These are phyloP conservation scores for Patella ulyssiponensis DNA, from an alignment of 2,888 invertebrate species.

Conservation along the genomic window DNA sequence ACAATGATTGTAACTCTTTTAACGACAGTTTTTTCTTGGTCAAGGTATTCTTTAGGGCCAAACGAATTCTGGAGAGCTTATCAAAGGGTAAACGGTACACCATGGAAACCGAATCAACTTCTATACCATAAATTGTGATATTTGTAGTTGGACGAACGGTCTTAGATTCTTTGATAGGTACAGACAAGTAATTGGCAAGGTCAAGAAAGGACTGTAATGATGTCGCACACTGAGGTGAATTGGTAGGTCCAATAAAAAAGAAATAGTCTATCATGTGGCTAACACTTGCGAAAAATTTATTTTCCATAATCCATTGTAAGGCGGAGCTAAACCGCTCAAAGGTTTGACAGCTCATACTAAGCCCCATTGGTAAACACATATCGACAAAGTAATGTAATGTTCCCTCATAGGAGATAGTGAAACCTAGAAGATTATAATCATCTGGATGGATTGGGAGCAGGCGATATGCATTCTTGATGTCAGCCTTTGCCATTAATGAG, in stretches of 20 bases:
- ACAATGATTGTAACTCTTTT: no score
- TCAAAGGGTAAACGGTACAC: background rate
- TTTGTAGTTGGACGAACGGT: background rate
- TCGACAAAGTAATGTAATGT: background rate
- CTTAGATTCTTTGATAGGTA: background rate
- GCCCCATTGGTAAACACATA: constrained; percentile 10
- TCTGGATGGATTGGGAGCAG: no score
- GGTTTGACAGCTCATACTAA: constrained; percentile 1
- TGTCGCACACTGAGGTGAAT: background rate
- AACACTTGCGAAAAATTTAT: background rate
- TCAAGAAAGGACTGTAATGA: background rate
- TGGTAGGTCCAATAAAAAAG: background rate
- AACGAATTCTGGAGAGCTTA: background rate
- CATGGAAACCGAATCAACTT: background rate
- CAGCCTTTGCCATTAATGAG: background rate
- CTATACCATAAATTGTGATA: background rate
- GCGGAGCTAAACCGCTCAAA: constrained; percentile 12
- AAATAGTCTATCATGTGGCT: background rate
- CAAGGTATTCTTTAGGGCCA: background rate
- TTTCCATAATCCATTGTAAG: constrained; percentile 8
- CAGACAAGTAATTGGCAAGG: background rate
- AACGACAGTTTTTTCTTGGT: no score
- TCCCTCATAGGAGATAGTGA: background rate
- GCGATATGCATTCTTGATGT: background rate
- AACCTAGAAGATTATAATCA: background rate